Percentiles rank a stretch among this genome's conserved stretches.
These are phyloP conservation scores for Zhuqinia jingwanae DNA, from an alignment of 2,888 invertebrate genomes.

Conservation along the genomic window DNA sequence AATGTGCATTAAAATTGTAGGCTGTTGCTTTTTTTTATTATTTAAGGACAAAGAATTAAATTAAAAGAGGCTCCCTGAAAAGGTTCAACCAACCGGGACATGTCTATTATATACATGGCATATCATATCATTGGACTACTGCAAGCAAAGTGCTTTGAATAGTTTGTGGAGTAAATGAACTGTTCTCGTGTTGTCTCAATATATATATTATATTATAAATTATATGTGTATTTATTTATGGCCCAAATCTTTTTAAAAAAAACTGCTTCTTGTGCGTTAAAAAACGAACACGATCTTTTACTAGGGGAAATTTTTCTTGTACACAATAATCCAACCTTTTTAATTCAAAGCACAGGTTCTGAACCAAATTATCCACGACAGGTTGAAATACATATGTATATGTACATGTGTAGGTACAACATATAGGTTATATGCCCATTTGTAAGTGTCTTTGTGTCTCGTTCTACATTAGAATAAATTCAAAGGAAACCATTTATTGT, in stretches of 20 bases:
- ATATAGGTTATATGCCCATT: no score
- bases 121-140: background rate
- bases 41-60: slow-evolving; percentile 33
- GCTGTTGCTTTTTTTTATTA: slow-evolving; percentile 17
- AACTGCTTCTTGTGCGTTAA: background rate
- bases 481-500: background rate
- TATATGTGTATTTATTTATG: slow-evolving; percentile 5
- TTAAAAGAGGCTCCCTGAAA: slow-evolving; percentile 57
- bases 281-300: background rate
- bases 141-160: background rate
- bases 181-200: background rate
- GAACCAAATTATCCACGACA: background rate
- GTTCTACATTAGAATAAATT: background rate
- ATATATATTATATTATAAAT: background rate
- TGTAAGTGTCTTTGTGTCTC: background rate
- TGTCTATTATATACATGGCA: slow-evolving; percentile 49
- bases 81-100: slow-evolving; percentile 56
- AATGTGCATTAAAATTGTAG: slow-evolving; percentile 25
- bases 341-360: background rate
- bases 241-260: slow-evolving; percentile 5
- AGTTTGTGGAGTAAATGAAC: background rate
- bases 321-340: background rate
- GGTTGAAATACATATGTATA: background rate
- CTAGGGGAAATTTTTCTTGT: slow-evolving; percentile 29
- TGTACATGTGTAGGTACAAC: no score